Conservation (phyloP, 2,797 vertebrate species). For the Pteronotus mesoamericanus region DNA sequence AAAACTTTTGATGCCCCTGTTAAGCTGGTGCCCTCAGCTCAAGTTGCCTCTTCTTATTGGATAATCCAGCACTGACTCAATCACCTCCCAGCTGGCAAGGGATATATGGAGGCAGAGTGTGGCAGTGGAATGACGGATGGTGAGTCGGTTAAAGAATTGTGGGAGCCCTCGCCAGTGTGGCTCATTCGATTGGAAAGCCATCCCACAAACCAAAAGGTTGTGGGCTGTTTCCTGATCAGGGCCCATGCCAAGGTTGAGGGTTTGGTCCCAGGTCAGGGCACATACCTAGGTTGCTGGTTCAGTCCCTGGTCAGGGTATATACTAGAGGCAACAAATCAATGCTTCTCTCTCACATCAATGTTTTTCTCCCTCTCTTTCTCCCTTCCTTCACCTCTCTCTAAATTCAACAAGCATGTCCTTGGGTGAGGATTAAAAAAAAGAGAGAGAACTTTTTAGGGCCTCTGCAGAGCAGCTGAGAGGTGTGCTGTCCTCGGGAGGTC, state of each 20-base stretch:
- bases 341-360: background rate
- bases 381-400: background rate
- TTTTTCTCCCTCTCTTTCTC: background rate
- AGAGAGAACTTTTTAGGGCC: background rate
- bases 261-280: too few species aligned
- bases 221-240: background rate
- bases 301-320: background rate
- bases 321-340: background rate
- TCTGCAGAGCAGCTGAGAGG: background rate
- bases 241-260: too few species aligned
- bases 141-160: background rate
- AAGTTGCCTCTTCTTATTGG: background rate
- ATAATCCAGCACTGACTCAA: background rate
- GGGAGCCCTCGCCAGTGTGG: background rate
- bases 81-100: accelerated
- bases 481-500: background rate
- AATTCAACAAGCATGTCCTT: background rate
- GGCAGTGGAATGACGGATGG: background rate
- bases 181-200: background rate
- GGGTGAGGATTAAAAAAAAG: background rate
- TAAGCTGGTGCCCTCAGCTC: background rate
- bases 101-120: background rate
- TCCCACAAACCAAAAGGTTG: background rate
- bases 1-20: accelerated
- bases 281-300: too few species aligned